Percentiles rank a stretch among this genome's conserved stretches.
These are phyloP conservation scores for Drosophila suzukii DNA, from an alignment of 1,140 invertebrate species.

Conservation along the genomic window DNA sequence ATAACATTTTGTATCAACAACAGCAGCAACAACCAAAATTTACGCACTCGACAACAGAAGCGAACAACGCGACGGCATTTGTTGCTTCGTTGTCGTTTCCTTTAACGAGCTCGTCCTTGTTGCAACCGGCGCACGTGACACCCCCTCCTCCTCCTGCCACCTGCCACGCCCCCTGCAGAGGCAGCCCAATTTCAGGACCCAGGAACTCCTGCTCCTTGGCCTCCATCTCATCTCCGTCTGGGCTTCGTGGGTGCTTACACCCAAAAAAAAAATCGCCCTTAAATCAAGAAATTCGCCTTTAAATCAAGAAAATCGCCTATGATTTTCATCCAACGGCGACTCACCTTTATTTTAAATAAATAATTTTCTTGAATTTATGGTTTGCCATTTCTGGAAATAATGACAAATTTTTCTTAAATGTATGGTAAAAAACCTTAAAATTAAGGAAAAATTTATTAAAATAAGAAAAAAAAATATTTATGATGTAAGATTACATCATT, in stretches of 20 bases:
- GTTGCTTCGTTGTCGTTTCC: constrained; percentile 59
- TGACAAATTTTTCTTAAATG: no score
- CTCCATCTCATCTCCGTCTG: constrained; percentile 1
- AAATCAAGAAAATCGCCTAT: no score
- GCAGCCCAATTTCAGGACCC: constrained; percentile 16
- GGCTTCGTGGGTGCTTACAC: constrained; percentile 62
- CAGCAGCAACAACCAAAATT: constrained; percentile 59
- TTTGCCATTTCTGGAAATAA: no score
- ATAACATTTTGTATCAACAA: constrained; percentile 72
- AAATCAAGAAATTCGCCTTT: no score
- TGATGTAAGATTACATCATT: no score
- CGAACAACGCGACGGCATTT: constrained; percentile 33
- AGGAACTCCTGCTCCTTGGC: constrained; percentile 24
- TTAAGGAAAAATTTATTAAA: no score
- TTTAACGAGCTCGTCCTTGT: constrained; percentile 82
- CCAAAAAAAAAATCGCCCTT: no score
- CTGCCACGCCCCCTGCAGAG: constrained; percentile 14
- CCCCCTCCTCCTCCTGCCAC: constrained; percentile 11
- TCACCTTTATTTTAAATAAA: no score
- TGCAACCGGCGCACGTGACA: constrained; percentile 66
- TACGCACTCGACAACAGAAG: constrained; percentile 72
- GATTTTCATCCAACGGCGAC: no score
- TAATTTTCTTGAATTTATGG: no score
- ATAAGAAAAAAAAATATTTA: no score
- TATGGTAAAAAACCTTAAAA: no score